phyloP scores from a whole-genome alignment of 2,113 vertebrate genomes.

The Etheostoma cragini region DNA sequence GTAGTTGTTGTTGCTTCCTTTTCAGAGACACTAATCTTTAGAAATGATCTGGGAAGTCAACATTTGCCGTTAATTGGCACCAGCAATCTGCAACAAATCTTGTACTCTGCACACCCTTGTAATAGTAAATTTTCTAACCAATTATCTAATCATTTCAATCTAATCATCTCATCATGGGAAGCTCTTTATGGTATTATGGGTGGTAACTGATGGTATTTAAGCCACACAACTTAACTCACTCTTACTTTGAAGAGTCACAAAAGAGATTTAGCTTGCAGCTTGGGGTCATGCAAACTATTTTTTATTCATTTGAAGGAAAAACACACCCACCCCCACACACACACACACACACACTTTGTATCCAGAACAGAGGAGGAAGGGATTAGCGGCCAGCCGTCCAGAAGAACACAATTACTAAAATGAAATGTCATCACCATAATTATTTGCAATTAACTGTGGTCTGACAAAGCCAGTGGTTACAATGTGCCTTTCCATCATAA shows the following conservation, averaged over 20 bases:
- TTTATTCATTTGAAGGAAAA: slow-evolving; percentile 56
- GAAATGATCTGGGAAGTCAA: slow-evolving; percentile 74
- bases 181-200: slow-evolving; percentile 61
- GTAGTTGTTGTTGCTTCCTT: slow-evolving; percentile 55
- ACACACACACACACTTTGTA: slow-evolving; percentile 45
- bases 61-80: slow-evolving; percentile 69
- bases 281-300: slow-evolving; percentile 38
- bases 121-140: slow-evolving; percentile 71
- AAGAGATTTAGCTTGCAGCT: slow-evolving; percentile 41
- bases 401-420: slow-evolving; percentile 79
- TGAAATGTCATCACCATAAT: slow-evolving; percentile 80
- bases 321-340: slow-evolving; percentile 27
- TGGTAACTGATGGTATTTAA: slow-evolving; percentile 39
- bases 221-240: slow-evolving; percentile 29
- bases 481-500: slow-evolving; percentile 67
- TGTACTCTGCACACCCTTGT: slow-evolving; percentile 56
- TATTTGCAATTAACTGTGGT: slow-evolving; percentile 78
- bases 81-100: slow-evolving; percentile 68
- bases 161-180: slow-evolving; percentile 71
- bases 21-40: slow-evolving; percentile 63
- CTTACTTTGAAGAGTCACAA: slow-evolving; percentile 37
- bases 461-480: slow-evolving; percentile 70
- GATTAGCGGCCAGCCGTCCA: slow-evolving; percentile 73
- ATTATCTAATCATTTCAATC: slow-evolving; percentile 80
- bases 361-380: slow-evolving; percentile 65